Conservation (phyloP, 2,888 invertebrate species). For the Pherbina coryleti region DNA sequence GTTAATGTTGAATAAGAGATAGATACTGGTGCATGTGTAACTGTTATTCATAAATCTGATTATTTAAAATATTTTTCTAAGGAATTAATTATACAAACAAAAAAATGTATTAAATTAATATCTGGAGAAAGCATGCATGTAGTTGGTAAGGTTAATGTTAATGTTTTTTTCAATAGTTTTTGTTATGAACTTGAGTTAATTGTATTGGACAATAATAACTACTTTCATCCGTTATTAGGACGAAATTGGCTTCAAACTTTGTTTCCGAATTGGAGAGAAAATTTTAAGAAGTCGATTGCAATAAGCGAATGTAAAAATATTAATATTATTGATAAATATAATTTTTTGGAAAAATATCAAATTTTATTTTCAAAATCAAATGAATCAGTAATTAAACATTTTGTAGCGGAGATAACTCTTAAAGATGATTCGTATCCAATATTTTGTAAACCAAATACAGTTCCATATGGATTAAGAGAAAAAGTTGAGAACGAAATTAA, state of each 20-base stretch:
- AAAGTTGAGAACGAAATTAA: constrained; percentile 16
- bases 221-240: no score
- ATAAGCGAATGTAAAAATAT: no score
- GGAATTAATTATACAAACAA: constrained; percentile 12
- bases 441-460: not conserved
- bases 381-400: not conserved
- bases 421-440: constrained; percentile 4
- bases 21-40: constrained; percentile 42
- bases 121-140: constrained; percentile 33
- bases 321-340: no score
- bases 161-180: no score
- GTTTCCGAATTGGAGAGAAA: no score
- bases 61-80: constrained; percentile 36
- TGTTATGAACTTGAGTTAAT: no score
- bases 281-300: no score
- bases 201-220: no score
- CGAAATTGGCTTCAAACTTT: no score
- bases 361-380: constrained; percentile 14
- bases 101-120: constrained; percentile 32
- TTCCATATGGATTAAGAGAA: not conserved
- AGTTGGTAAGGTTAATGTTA: constrained; percentile 36
- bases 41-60: constrained; percentile 37
- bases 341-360: constrained; percentile 8
- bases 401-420: not conserved
- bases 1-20: constrained; percentile 39